Evolutionary conservation across 2,888 invertebrate genomes (phyloP).

Genomic region (Tolmerus cingulatus): DNA sequence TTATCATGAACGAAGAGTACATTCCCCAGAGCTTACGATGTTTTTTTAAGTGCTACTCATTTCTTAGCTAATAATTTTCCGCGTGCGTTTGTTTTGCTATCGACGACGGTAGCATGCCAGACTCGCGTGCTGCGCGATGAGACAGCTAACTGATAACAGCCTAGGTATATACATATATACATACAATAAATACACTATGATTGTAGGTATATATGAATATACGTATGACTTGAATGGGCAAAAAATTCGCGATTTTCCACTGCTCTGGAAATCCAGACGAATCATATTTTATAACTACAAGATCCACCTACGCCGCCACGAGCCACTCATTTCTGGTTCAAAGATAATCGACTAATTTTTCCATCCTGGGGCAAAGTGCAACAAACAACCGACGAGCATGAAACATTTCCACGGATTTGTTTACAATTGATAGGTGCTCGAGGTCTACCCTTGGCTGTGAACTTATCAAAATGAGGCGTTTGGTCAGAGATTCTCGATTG

Average conservation of each 20-base stretch:
- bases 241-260: neutral
- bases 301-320: neutral
- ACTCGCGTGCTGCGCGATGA: constrained; percentile 1
- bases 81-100: neutral
- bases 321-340: neutral
- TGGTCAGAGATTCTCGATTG: neutral
- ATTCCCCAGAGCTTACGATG: neutral
- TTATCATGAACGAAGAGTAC: neutral
- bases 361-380: neutral
- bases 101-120: neutral
- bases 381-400: neutral
- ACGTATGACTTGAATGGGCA: neutral
- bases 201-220: neutral
- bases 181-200: neutral
- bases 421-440: constrained; percentile 1
- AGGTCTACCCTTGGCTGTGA: neutral
- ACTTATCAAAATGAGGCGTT: neutral
- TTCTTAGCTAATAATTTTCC: neutral
- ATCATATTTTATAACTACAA: neutral
- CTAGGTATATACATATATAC: neutral
- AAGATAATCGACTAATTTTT: neutral
- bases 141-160: neutral
- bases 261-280: neutral
- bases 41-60: neutral
- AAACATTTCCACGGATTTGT: neutral